A percentile compares a stretch with the other conserved stretches of the same genome.
Conservation (phyloP, 2,888 invertebrate species). For the Rhingia campestris region DNA sequence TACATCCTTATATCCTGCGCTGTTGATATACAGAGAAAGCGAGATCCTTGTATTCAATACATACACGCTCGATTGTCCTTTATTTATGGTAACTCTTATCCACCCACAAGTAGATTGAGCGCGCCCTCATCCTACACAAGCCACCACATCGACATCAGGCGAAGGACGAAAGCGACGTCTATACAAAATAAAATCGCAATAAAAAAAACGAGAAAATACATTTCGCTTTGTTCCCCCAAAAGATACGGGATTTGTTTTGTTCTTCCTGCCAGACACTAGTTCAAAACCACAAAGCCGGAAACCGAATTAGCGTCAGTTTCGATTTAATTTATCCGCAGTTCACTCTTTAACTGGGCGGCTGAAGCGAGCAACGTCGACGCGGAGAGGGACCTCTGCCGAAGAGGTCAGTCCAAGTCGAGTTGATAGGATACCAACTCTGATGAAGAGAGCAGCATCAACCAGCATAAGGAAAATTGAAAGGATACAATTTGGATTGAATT, state of each 20-base stretch:
- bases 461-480: constrained; percentile 64
- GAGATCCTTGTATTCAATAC: constrained; percentile 69
- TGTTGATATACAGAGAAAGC: constrained; percentile 33
- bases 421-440: not conserved
- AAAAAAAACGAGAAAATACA: constrained; percentile 38
- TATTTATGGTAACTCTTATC: constrained; percentile 69
- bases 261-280: constrained; percentile 66
- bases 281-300: constrained; percentile 73
- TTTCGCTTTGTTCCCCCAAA: constrained; percentile 61
- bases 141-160: constrained; percentile 3
- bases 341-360: constrained; percentile 44
- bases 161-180: not conserved
- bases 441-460: constrained; percentile 6
- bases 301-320: constrained; percentile 74
- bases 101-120: constrained; percentile 42
- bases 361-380: not conserved
- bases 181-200: constrained; percentile 2
- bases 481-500: constrained; percentile 74
- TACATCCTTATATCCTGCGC: constrained; percentile 35
- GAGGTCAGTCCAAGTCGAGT: too few relatives aligned
- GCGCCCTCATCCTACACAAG: constrained; percentile 17
- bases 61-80: constrained; percentile 72
- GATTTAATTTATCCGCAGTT: constrained; percentile 73
- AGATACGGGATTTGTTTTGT: constrained; percentile 71
- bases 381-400: too few relatives aligned